Percentiles rank a stretch among this genome's conserved stretches.
Conservation (phyloP, 2,888 invertebrate genomes). For the Xanthostigma xanthostigma region DNA sequence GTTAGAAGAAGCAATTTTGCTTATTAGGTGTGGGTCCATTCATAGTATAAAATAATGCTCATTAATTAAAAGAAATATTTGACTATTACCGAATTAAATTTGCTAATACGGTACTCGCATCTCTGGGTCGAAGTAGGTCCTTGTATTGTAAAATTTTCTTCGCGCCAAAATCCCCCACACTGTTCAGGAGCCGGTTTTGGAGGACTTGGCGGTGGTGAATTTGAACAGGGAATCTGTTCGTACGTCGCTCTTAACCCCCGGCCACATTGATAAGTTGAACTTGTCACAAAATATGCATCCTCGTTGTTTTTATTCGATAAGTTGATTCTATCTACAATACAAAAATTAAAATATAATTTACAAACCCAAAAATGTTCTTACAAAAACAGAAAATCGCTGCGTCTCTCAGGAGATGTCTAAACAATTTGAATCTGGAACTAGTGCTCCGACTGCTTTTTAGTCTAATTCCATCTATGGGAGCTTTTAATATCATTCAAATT, state of each 20-base stretch:
- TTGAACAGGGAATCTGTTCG: conserved; percentile 25
- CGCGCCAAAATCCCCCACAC: conserved; percentile 18
- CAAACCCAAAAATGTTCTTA: no score
- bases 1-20: no score
- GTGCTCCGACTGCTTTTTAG: no score
- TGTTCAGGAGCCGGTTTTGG: conserved; percentile 1
- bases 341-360: neutral
- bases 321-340: conserved; percentile 23
- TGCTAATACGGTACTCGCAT: conserved; percentile 6
- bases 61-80: neutral
- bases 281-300: conserved; percentile 26
- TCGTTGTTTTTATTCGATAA: conserved; percentile 19
- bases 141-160: conserved; percentile 19
- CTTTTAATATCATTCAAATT: no score
- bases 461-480: no score
- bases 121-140: conserved; percentile 1
- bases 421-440: no score
- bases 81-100: conserved; percentile 3
- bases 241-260: conserved; percentile 30
- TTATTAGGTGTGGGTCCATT: no score
- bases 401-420: no score
- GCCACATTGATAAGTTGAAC: conserved; percentile 20
- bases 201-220: conserved; percentile 9
- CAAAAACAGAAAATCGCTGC: no score
- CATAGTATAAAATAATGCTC: no score